Percentiles rank a stretch among this genome's conserved stretches.
Conservation (phyloP, 1,140 invertebrate genomes). For the Lordiphosa clarofinis region DNA sequence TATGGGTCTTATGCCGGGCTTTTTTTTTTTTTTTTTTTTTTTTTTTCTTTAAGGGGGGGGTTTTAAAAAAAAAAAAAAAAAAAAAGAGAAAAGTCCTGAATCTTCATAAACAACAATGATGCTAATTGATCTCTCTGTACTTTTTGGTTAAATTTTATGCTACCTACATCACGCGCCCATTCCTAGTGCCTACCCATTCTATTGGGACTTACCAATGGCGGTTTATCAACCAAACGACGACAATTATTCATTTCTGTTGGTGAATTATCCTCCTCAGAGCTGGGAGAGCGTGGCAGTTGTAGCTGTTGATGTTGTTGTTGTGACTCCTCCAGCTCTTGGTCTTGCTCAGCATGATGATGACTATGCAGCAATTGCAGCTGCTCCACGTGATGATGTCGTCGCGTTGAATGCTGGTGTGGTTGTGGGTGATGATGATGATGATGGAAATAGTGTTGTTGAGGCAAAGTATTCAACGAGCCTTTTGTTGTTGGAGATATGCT, state of each 20-base stretch:
- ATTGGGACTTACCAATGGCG: conserved; percentile 84
- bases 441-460: conserved; percentile 45
- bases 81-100: too few relatives aligned
- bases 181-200: background rate
- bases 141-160: too few relatives aligned
- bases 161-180: too few relatives aligned
- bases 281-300: conserved; percentile 84
- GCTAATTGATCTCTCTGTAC: too few relatives aligned
- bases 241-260: conserved; percentile 93
- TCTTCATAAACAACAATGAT: too few relatives aligned
- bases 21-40: too few relatives aligned
- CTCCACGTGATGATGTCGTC: conserved; percentile 56
- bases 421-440: conserved; percentile 45
- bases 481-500: too few relatives aligned
- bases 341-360: conserved; percentile 47
- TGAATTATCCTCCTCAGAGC: conserved; percentile 92
- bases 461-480: conserved; percentile 9
- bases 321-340: conserved; percentile 73
- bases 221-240: conserved; percentile 89
- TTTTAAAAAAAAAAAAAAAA: too few relatives aligned
- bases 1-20: too few relatives aligned
- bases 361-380: conserved; percentile 64
- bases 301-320: conserved; percentile 63
- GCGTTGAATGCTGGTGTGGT: conserved; percentile 36
- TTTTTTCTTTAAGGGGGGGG: too few relatives aligned